phyloP scores from a whole-genome alignment of 2,797 vertebrate species.

The Diceros bicornis region DNA sequence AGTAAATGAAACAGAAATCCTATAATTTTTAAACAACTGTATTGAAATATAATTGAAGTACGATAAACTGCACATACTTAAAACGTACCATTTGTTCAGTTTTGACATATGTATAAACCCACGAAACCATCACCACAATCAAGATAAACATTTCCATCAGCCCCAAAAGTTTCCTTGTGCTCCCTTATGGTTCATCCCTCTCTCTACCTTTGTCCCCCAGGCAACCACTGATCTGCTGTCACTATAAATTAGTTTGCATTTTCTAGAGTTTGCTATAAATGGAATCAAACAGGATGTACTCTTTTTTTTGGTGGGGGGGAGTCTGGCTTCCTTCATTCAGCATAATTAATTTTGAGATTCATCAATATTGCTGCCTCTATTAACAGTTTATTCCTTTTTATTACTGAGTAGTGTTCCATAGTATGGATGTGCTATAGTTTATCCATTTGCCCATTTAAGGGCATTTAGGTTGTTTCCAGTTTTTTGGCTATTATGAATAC shows the following conservation, averaged over 20 bases:
- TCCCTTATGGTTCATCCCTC: background rate
- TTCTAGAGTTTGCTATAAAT: background rate
- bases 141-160: constrained; percentile 15
- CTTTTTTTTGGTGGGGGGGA: background rate
- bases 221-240: constrained; percentile 2
- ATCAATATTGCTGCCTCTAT: background rate
- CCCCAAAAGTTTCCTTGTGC: background rate
- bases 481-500: background rate
- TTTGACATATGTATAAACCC: constrained; percentile 10
- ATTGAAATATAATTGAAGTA: background rate
- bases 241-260: constrained; percentile 13
- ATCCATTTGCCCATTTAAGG: background rate
- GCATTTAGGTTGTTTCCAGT: background rate
- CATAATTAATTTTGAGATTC: constrained; percentile 16
- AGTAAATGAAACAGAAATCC: constrained; percentile 52
- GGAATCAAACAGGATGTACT: background rate
- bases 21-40: constrained; percentile 29
- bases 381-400: constrained; percentile 29
- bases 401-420: background rate
- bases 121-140: constrained; percentile 32
- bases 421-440: background rate
- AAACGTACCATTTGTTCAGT: constrained; percentile 18
- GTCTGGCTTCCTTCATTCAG: background rate
- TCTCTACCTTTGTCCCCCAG: background rate
- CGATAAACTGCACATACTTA: constrained; percentile 13